phyloP scores from a whole-genome alignment of 2,888 invertebrate species.

The Mesorhabditis belari region DNA sequence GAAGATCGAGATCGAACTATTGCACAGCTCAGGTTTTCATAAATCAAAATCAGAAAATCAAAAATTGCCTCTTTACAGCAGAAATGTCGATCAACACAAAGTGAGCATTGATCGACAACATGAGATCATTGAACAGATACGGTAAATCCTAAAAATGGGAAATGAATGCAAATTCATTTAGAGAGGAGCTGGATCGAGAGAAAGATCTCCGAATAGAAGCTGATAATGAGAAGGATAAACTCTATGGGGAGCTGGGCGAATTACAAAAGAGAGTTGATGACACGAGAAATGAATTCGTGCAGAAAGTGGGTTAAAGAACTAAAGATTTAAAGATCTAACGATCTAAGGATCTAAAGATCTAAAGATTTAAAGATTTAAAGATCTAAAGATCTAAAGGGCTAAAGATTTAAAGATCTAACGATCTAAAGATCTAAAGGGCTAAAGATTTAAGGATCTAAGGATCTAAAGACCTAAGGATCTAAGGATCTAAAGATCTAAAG shows the following conservation, averaged over 20 bases:
- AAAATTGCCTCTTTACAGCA: background rate
- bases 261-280: background rate
- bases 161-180: background rate
- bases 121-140: slow-evolving; percentile 22
- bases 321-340: no score
- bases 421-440: no score
- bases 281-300: background rate
- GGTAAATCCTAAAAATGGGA: slow-evolving; percentile 5
- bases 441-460: no score
- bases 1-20: slow-evolving; percentile 8
- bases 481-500: no score
- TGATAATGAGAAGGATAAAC: background rate
- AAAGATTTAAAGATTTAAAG: no score
- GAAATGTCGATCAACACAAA: slow-evolving; percentile 17
- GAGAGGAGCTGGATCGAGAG: background rate
- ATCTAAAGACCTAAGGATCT: no score
- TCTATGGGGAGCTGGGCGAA: background rate
- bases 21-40: slow-evolving; percentile 4
- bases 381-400: no score
- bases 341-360: no score
- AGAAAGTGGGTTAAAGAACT: background rate
- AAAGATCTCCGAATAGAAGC: background rate
- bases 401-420: no score
- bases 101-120: slow-evolving; percentile 14
- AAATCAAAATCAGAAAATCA: background rate